Percentiles rank a stretch among this genome's conserved stretches.
Conservation (phyloP, 2,113 vertebrate genomes). For the Caranx ignobilis region DNA sequence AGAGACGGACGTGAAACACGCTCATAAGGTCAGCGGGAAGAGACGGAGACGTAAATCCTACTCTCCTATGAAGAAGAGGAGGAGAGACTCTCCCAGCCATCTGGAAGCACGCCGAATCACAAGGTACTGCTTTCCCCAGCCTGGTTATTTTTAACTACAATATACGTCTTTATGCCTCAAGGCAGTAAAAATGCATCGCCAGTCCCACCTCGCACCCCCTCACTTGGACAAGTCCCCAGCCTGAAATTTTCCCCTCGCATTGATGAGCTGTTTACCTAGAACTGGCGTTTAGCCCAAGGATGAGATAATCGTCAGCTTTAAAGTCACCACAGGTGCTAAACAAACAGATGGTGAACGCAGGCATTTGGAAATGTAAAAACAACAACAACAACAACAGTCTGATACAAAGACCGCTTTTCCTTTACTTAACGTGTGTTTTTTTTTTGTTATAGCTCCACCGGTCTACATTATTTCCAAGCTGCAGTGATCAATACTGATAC, state of each 20-base stretch:
- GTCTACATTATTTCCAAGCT: not conserved
- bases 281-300: slow-evolving; percentile 45
- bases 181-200: not conserved
- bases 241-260: slow-evolving; percentile 16
- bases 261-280: slow-evolving; percentile 33
- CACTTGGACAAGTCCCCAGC: slow-evolving; percentile 17
- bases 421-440: not conserved
- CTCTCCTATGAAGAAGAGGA: slow-evolving; percentile 93
- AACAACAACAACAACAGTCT: not conserved
- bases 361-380: slow-evolving; percentile 26
- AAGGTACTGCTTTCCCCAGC: slow-evolving; percentile 81
- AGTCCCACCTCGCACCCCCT: slow-evolving; percentile 16
- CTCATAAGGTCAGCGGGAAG: slow-evolving; percentile 81
- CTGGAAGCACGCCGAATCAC: slow-evolving; percentile 97
- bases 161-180: slow-evolving; percentile 21
- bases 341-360: slow-evolving; percentile 47
- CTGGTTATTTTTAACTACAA: slow-evolving; percentile 24
- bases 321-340: slow-evolving; percentile 32
- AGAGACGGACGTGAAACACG: slow-evolving; percentile 82
- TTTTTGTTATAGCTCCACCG: not conserved
- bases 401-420: not conserved
- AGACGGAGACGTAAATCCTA: slow-evolving; percentile 86
- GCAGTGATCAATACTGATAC: not conserved
- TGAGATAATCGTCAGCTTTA: slow-evolving; percentile 47
- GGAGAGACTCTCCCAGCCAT: slow-evolving; percentile 97